These are phyloP conservation scores for Chromis chromis DNA, from an alignment of 2,797 vertebrate genomes.

Conservation along the genomic window DNA sequence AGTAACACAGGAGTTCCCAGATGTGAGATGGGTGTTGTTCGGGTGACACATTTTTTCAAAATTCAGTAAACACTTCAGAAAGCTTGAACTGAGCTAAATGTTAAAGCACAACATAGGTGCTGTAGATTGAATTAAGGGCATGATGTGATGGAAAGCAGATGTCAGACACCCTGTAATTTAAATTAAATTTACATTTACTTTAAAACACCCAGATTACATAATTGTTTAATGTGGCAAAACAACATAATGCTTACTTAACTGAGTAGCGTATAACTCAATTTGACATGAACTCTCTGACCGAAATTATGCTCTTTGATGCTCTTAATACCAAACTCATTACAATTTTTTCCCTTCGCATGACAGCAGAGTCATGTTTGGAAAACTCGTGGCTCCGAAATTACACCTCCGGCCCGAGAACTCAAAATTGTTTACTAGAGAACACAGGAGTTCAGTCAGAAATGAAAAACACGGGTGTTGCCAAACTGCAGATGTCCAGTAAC, in stretches of 20 bases:
- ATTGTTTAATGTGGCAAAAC: constrained; percentile 35
- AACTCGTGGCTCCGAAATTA: constrained; percentile 39
- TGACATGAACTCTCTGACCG: constrained; percentile 20
- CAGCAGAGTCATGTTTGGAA: constrained; percentile 29
- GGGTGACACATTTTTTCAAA: constrained; percentile 20
- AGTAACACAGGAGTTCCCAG: constrained; percentile 28
- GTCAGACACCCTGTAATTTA: constrained; percentile 7
- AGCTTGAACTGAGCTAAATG: constrained; percentile 26
- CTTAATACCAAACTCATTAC: constrained; percentile 32
- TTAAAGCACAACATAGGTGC: constrained; percentile 9
- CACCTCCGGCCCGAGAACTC: constrained; percentile 31
- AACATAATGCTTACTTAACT: constrained; percentile 23
- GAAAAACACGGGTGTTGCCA: constrained; percentile 38
- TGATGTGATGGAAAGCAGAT: constrained; percentile 28
- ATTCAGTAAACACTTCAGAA: constrained; percentile 22
- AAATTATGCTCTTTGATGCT: constrained; percentile 22
- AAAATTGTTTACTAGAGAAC: constrained; percentile 47
- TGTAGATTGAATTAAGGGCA: constrained; percentile 15
- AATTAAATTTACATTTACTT: constrained; percentile 31
- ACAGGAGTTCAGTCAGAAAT: constrained; percentile 22
- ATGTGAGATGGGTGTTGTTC: background rate
- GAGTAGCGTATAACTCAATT: constrained; percentile 12
- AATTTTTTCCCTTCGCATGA: constrained; percentile 20
- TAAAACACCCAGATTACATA: constrained; percentile 30
- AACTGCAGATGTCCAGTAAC: constrained; percentile 29